phyloP scores from a whole-genome alignment of 2,888 invertebrate genomes.

The Eutolmus rufibarbis region DNA sequence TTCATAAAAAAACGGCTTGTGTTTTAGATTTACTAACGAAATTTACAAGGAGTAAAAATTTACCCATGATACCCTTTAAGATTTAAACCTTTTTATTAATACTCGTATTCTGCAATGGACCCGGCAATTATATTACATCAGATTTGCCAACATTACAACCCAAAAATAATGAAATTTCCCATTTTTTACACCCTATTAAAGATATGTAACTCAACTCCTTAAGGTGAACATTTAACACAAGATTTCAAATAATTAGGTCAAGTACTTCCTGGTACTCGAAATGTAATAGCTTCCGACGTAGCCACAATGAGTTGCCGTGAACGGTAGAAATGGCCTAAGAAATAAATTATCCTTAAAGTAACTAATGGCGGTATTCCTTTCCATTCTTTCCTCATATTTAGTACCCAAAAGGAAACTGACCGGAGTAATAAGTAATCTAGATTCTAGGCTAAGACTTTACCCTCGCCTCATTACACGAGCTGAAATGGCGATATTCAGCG shows the following conservation, averaged over 20 bases:
- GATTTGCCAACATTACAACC: too few species aligned
- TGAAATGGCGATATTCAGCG: background rate
- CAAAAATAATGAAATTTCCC: background rate
- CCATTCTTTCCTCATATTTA: constrained; percentile 1
- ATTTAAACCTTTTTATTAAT: background rate
- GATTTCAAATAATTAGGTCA: background rate
- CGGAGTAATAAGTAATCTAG: constrained; percentile 7
- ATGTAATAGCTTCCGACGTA: background rate
- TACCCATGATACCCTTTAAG: too few species aligned
- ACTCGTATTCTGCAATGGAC: background rate
- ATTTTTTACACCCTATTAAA: background rate
- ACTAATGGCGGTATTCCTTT: constrained; percentile 5
- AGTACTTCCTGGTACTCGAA: background rate
- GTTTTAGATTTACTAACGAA: too few species aligned
- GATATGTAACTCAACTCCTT: background rate
- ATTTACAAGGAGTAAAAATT: too few species aligned
- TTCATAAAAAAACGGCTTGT: too few species aligned
- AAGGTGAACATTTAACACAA: background rate
- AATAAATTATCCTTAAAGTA: background rate
- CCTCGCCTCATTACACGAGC: background rate
- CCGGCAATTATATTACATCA: too few species aligned
- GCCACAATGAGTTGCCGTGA: background rate
- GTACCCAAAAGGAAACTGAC: constrained; percentile 7
- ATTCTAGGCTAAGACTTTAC: background rate
- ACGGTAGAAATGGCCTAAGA: background rate